These are phyloP conservation scores for Orthonyx spaldingii DNA, from an alignment of 2,113 vertebrate genomes.

Conservation along the genomic window DNA sequence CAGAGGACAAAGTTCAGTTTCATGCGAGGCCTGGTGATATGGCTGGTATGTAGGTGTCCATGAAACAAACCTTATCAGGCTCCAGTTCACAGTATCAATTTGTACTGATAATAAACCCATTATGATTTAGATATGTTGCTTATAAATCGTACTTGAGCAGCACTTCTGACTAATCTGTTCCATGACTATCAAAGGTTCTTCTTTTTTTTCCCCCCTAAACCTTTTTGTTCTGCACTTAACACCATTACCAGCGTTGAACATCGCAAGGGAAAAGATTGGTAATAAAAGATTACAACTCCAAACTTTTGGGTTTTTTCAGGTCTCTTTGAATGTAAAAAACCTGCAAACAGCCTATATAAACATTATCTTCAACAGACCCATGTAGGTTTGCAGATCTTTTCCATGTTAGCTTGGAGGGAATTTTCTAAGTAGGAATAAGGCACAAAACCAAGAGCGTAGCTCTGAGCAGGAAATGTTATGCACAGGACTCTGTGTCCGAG, in stretches of 20 bases:
- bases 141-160: background rate
- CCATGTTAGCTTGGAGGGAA: background rate
- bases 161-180: constrained; percentile 48
- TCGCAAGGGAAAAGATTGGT: background rate
- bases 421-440: background rate
- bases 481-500: accelerated
- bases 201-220: background rate
- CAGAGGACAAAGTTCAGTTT: background rate
- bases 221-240: background rate
- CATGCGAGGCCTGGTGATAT: background rate
- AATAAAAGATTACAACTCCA: background rate
- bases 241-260: accelerated
- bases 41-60: background rate
- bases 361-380: background rate
- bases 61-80: background rate
- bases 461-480: background rate
- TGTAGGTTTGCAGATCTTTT: background rate
- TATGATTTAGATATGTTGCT: background rate
- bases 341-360: background rate
- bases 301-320: background rate
- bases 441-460: background rate
- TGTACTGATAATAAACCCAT: background rate
- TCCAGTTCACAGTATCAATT: background rate
- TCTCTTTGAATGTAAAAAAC: background rate
- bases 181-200: background rate